Evolutionary conservation across 2,888 invertebrate species (phyloP), one percentile per base, ranked within the genome.

Genomic region (Ophion obscuratus): DNA sequence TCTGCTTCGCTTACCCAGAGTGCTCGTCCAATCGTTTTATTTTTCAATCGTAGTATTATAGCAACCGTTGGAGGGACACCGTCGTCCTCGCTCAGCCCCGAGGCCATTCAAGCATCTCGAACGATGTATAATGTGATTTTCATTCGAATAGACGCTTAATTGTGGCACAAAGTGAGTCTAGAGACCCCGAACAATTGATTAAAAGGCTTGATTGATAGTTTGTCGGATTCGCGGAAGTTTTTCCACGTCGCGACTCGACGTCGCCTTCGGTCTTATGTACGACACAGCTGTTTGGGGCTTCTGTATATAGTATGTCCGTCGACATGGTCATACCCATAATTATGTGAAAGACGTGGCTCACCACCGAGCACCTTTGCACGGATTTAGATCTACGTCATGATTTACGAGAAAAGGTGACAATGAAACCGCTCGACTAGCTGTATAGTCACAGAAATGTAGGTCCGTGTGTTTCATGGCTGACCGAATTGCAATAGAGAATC

Each of bases 11-110:
- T 59, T 66, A 40, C 70, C 44, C 74, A 68, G 27, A 27, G 31
- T 78, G 75, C 79, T 57, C 74, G 59, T 64, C 74, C 70, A 81
- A 75, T 82, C 64, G 78, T 79, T 85, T 70, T 59, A 85, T 85
- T 82, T 75, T 82, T 70, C 85, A 85, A 81, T 82, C 74, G 68
- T 73, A 36, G 74, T 74, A 68, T 74, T 71, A 70, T 62, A 74
- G 9, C 81, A n/a, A 57, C 36, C 62, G 36, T 53, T 73, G 44
- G 62, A 27, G 64, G 70, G 74, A 64, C 66, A 27, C 44, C 61
- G 7, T 70, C 59, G 57, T 71, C 61, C 17, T 53, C 53, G 61
- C 14, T 31, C 11, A 44, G 73, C n/a, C 24, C 44, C 85, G 53
- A 80, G 82, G 79, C 66, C 71, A 27, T 67, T 40, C 27, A 11